Evolutionary conservation across 2,888 invertebrate genomes (phyloP).

Genomic region (Gibbula magus): DNA sequence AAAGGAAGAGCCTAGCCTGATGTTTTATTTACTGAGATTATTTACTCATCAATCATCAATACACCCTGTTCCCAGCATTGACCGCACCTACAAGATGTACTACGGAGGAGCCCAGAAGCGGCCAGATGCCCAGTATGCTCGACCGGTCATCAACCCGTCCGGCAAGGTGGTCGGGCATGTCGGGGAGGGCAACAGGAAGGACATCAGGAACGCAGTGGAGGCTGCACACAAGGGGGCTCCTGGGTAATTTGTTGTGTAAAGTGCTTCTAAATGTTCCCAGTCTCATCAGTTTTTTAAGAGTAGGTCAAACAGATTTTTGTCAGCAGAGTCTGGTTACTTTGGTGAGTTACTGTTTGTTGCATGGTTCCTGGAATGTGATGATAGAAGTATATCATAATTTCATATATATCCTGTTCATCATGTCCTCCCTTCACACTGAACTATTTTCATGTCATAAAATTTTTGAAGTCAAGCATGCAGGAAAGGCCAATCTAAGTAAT

Average conservation of each 20-base stretch:
- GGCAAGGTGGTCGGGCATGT: conserved; percentile 72
- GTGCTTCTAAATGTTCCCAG: background rate
- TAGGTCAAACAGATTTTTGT: background rate
- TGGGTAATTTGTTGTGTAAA: conserved; percentile 63
- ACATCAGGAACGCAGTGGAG: conserved; percentile 77
- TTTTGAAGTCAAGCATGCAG: too few species aligned
- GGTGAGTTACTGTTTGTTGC: too few species aligned
- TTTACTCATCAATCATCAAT: too few species aligned
- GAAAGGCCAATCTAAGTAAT: too few species aligned
- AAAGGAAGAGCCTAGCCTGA: too few species aligned
- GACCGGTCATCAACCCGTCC: conserved; percentile 65
- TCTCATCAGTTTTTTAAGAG: background rate
- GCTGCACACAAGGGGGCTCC: conserved; percentile 77
- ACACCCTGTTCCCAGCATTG: conserved; percentile 69
- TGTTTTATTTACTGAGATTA: too few species aligned
- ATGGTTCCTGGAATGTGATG: too few species aligned
- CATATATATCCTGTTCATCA: too few species aligned
- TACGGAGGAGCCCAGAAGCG: conserved; percentile 77
- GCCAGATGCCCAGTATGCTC: conserved; percentile 75
- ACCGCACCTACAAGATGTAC: conserved; percentile 76
- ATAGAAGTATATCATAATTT: too few species aligned
- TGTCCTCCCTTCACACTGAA: too few species aligned
- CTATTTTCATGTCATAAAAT: too few species aligned
- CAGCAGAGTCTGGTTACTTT: too few species aligned
- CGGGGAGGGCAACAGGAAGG: conserved; percentile 75